A percentile compares a stretch with the other conserved stretches of the same genome.
phyloP scores from a whole-genome alignment of 2,113 vertebrate species.

The Archilochus colubris region DNA sequence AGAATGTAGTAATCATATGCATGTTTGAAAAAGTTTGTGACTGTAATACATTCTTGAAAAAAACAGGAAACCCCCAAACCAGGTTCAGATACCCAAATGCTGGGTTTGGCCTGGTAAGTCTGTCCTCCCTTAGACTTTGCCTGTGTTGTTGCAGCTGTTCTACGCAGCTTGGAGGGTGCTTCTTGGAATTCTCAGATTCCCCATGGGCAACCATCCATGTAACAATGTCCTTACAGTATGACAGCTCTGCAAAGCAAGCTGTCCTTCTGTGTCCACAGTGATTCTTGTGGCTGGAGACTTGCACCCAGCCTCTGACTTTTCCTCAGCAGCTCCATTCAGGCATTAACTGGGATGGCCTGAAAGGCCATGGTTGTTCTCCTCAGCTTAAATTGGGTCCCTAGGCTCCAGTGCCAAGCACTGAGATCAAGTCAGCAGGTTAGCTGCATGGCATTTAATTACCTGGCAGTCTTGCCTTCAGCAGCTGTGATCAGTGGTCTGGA shows the following conservation, averaged over 20 bases:
- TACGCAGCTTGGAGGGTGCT: background rate
- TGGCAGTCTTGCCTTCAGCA: background rate
- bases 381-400: background rate
- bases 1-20: background rate
- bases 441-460: background rate
- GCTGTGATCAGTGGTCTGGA: background rate
- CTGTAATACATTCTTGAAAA: background rate
- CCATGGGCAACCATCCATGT: background rate
- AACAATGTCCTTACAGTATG: background rate
- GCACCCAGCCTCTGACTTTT: background rate
- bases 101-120: background rate
- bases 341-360: background rate
- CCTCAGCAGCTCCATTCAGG: background rate
- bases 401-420: background rate
- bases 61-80: no score
- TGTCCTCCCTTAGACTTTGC: background rate
- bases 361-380: background rate
- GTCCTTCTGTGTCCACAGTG: background rate
- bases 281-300: background rate
- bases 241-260: rapidly evolving
- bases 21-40: background rate
- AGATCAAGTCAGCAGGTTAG: background rate
- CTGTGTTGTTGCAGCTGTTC: background rate
- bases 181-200: background rate
- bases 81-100: background rate